Evolutionary conservation across 2,888 invertebrate genomes (phyloP).

Genomic region (Oscheius onirici): DNA sequence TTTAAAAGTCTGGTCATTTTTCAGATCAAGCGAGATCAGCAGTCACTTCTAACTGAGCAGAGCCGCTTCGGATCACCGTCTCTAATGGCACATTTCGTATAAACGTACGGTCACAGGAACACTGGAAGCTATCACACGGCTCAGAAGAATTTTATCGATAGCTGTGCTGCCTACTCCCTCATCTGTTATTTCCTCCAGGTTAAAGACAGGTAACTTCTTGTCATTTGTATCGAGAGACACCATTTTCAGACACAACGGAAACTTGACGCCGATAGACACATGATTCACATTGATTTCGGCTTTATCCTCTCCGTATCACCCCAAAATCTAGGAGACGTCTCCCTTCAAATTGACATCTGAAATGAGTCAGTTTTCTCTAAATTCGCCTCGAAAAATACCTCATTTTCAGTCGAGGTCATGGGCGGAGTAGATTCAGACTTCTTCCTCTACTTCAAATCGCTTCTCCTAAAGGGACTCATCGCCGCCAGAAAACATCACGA

Average conservation of each 20-base stretch:
- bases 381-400: neutral
- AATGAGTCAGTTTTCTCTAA: constrained; percentile 36
- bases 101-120: constrained; percentile 30
- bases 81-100: constrained; percentile 21
- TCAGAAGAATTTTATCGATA: constrained; percentile 95
- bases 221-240: too few species aligned
- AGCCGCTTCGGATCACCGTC: constrained; percentile 28
- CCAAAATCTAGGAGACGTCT: constrained; percentile 90
- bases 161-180: constrained; percentile 96
- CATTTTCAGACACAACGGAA: constrained; percentile 94
- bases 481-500: constrained; percentile 98
- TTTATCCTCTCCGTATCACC: constrained; percentile 98
- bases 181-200: constrained; percentile 97
- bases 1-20: neutral
- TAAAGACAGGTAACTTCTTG: constrained; percentile 90
- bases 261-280: constrained; percentile 95
- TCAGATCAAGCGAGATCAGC: constrained; percentile 45
- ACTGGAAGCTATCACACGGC: constrained; percentile 75
- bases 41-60: constrained; percentile 34
- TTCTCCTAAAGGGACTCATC: constrained; percentile 90
- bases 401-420: constrained; percentile 79
- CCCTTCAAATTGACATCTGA: constrained; percentile 86
- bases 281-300: constrained; percentile 99
- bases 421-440: constrained; percentile 94
- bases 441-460: constrained; percentile 96